Evolutionary conservation across 1,140 invertebrate species (phyloP), one percentile per base, ranked within the genome.

Genomic region (Caenorhabditis brenneri): DNA sequence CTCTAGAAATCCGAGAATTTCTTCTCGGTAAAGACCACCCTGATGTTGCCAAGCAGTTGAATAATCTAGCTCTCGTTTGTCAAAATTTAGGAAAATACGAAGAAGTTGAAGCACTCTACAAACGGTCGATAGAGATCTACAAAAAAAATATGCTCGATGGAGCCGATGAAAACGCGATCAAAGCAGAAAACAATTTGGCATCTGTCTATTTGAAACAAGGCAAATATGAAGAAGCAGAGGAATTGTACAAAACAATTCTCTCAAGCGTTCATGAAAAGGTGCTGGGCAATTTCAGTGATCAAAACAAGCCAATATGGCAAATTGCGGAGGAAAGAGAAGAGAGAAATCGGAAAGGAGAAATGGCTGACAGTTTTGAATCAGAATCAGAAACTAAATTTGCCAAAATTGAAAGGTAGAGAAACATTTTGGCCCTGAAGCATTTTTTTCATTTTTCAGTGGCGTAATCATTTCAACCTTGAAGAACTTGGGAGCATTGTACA

Each of bases 241-340:
- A 95, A 80, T 93, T 99, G 2, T 99, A 99, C 92, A 99, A 99
- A 92, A 96, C 98, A 93, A 92, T 91, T 46, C 92, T 99, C 82
- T 98, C 96, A 24, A 93, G 96, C 88, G 97, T 96, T 55, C 97
- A 98, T 91, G 96, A 98, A 92, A 93, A 95, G 87, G 96, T 98
- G 92, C 98, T 97, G 92, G 97, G 97, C 87, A 83, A 27, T 31
- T 79, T 84, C 88, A 33, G 92, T 95, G 94, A 94, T 85, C 95
- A 97, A 91, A 98, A 98, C 92, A 98, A 98, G 92, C 96, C 97
- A 7, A 98, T 98, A 90, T 98, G 97, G 97, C 96, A 98, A 93
- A 95, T 98, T 86, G 97, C 97, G 5, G 97, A 99, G 91, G 97
- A 99, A 90, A 93, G 96, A 27, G 97, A 97, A 91, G 96, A 97